Evolutionary conservation across 2,113 vertebrate genomes (phyloP).

Genomic region (Amblyornis subalaris): DNA sequence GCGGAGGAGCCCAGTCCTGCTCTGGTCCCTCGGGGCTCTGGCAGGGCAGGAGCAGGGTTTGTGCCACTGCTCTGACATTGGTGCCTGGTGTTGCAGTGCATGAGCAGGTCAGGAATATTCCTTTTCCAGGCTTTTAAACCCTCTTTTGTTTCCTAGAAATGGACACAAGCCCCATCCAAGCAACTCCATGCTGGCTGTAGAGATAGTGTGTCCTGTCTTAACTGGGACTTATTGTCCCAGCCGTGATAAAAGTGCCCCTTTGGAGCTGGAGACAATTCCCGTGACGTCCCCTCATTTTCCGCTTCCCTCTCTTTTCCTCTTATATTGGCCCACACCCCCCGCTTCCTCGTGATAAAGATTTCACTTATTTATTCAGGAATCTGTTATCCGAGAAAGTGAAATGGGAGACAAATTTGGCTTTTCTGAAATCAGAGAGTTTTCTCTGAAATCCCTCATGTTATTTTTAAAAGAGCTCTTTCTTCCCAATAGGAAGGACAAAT

Average conservation of each 20-base stretch:
- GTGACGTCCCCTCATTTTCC: background rate
- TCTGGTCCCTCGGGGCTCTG: background rate
- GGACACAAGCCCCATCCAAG: background rate
- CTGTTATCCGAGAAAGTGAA: background rate
- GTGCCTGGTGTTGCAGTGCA: background rate
- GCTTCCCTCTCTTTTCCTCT: background rate
- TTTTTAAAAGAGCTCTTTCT: rapidly evolving
- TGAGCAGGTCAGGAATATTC: background rate
- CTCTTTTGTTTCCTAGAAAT: background rate
- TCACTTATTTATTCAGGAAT: background rate
- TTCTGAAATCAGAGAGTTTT: background rate
- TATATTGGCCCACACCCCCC: background rate
- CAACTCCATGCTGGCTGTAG: rapidly evolving
- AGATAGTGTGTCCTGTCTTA: background rate
- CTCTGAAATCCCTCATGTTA: background rate
- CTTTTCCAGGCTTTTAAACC: background rate
- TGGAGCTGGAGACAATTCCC: background rate
- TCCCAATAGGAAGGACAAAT: background rate
- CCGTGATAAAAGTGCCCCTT: background rate
- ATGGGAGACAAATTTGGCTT: background rate
- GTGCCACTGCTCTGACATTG: rapidly evolving
- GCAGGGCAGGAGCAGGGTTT: background rate
- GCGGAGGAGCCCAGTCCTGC: background rate
- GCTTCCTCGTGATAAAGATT: slow-evolving; percentile 19
- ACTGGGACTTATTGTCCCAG: background rate